Conservation (phyloP, 2,888 invertebrate genomes). For the Amphimallon solstitiale region DNA sequence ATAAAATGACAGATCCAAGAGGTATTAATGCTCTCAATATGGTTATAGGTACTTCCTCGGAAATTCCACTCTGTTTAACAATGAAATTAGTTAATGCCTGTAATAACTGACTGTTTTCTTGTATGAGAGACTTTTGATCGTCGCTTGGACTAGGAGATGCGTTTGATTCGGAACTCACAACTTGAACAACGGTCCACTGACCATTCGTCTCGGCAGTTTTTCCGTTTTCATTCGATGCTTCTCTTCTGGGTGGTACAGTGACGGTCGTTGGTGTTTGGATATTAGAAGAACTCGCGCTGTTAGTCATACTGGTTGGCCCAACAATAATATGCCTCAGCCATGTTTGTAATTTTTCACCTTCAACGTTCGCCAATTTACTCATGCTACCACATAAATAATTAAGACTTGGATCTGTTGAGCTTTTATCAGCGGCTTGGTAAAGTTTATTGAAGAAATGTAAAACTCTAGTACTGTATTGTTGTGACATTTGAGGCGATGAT, state of each 20-base stretch:
- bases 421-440: conserved; percentile 72
- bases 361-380: conserved; percentile 72
- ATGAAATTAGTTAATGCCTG: conserved; percentile 78
- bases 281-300: conserved; percentile 65
- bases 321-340: conserved; percentile 76
- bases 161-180: conserved; percentile 47
- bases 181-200: conserved; percentile 50
- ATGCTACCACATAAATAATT: conserved; percentile 76
- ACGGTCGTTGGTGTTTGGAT: conserved; percentile 66
- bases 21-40: conserved; percentile 80
- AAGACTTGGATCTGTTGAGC: conserved; percentile 70
- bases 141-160: conserved; percentile 58
- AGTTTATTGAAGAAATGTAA: conserved; percentile 83
- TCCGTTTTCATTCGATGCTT: conserved; percentile 43
- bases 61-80: conserved; percentile 74
- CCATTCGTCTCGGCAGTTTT: conserved; percentile 47
- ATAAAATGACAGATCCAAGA: conserved; percentile 74
- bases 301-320: conserved; percentile 64
- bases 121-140: conserved; percentile 66
- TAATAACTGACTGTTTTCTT: conserved; percentile 77
- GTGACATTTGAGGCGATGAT: conserved; percentile 76
- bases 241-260: conserved; percentile 62
- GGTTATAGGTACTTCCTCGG: conserved; percentile 71
- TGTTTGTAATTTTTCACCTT: conserved; percentile 70
- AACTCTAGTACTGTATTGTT: conserved; percentile 79